A percentile compares a stretch with the other conserved stretches of the same genome.
phyloP scores from a whole-genome alignment of 2,888 invertebrate genomes.

The Ypsolopha sequella region DNA sequence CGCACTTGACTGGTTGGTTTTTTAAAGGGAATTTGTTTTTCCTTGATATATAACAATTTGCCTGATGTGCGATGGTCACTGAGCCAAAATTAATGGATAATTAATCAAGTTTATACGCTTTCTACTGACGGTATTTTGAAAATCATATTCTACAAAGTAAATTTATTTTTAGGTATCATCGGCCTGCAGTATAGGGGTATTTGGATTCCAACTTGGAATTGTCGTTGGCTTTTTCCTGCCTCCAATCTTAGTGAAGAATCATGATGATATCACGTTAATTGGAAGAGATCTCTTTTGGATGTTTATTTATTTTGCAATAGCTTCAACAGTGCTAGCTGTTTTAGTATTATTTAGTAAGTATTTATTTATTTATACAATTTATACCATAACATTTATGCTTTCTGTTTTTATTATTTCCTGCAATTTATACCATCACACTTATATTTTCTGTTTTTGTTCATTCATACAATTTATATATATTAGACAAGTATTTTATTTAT shows the following conservation, averaged over 20 bases:
- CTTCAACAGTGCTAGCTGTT: constrained; percentile 69
- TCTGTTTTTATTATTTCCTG: too few relatives aligned
- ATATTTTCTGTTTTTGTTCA: too few relatives aligned
- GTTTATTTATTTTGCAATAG: constrained; percentile 25
- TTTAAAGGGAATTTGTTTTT: too few relatives aligned
- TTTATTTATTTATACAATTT: neutral
- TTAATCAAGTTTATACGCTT: too few relatives aligned
- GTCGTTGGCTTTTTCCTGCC: constrained; percentile 79
- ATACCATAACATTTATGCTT: neutral
- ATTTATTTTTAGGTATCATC: constrained; percentile 46
- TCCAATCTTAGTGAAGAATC: constrained; percentile 64
- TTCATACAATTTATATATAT: too few relatives aligned
- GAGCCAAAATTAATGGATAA: too few relatives aligned
- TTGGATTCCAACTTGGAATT: constrained; percentile 80
- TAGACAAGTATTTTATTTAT: too few relatives aligned
- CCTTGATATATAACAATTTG: too few relatives aligned
- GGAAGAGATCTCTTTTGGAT: constrained; percentile 36
- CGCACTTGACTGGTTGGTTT: too few relatives aligned
- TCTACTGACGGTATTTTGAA: too few relatives aligned
- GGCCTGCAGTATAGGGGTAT: constrained; percentile 79
- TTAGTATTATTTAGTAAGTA: constrained; percentile 60
- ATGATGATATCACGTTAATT: constrained; percentile 46
- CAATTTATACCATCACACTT: too few relatives aligned
- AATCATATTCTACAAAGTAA: neutral
- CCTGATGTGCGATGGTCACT: too few relatives aligned